phyloP scores from a whole-genome alignment of 2,113 vertebrate species.

The Halichoerus grypus region DNA sequence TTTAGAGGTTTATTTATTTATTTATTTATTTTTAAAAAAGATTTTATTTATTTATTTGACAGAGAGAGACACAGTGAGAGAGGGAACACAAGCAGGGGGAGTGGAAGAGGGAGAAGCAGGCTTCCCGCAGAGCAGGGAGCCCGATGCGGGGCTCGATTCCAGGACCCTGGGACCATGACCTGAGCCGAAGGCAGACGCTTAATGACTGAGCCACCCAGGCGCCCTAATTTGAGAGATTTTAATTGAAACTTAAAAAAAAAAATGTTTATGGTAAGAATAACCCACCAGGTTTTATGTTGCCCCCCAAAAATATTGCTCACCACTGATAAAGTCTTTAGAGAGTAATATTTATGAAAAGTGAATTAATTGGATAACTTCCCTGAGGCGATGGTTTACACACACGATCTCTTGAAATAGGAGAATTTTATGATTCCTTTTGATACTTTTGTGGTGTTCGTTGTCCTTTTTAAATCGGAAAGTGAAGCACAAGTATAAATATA shows the following conservation, averaged over 20 bases:
- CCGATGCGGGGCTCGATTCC: too few species aligned
- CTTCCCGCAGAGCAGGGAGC: too few species aligned
- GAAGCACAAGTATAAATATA: not conserved
- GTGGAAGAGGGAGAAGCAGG: too few species aligned
- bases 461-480: not conserved
- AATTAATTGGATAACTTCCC: not conserved
- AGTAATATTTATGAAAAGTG: not conserved
- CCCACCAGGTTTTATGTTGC: not conserved
- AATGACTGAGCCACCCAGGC: too few species aligned
- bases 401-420: not conserved
- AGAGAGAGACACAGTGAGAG: too few species aligned
- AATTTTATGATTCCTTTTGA: not conserved
- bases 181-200: too few species aligned
- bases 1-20: not conserved
- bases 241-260: not conserved
- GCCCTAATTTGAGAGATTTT: not conserved
- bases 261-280: not conserved
- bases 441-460: not conserved
- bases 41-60: too few species aligned
- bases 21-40: too few species aligned
- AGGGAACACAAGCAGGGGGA: too few species aligned
- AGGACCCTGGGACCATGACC: too few species aligned
- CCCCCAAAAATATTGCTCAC: not conserved
- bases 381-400: not conserved
- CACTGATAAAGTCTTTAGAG: not conserved